Evolutionary conservation across 2,113 vertebrate genomes (phyloP).

Genomic region (Plecotus auritus): DNA sequence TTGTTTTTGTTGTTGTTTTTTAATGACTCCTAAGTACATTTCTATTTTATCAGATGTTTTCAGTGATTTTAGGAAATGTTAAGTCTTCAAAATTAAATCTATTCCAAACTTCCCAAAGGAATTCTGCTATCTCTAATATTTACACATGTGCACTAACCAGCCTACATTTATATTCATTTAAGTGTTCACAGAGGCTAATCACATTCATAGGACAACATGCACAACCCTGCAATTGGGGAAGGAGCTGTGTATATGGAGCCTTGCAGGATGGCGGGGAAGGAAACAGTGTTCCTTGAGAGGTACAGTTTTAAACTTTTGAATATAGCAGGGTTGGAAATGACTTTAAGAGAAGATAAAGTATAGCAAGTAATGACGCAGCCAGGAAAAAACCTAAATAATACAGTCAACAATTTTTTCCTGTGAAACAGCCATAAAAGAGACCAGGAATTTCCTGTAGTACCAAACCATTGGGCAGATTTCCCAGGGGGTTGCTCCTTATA

Average conservation of each 20-base stretch:
- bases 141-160: constrained; percentile 64
- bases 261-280: background rate
- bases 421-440: background rate
- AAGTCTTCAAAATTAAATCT: constrained; percentile 69
- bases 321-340: background rate
- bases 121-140: constrained; percentile 69
- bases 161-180: constrained; percentile 54
- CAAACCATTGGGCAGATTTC: background rate
- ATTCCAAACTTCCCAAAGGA: constrained; percentile 69
- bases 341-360: background rate
- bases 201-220: constrained; percentile 58
- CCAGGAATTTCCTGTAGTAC: background rate
- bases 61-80: constrained; percentile 73
- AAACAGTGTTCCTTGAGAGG: background rate
- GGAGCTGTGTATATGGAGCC: constrained; percentile 48
- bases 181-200: constrained; percentile 71
- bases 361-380: background rate
- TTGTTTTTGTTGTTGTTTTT: background rate
- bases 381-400: background rate
- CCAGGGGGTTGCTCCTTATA: background rate
- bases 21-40: constrained; percentile 65
- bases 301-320: constrained; percentile 34
- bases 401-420: background rate
- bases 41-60: constrained; percentile 68
- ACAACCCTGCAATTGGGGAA: constrained; percentile 50